These are phyloP conservation scores for Gonatopus flavifemur DNA, from an alignment of 1,140 invertebrate genomes.

Conservation along the genomic window DNA sequence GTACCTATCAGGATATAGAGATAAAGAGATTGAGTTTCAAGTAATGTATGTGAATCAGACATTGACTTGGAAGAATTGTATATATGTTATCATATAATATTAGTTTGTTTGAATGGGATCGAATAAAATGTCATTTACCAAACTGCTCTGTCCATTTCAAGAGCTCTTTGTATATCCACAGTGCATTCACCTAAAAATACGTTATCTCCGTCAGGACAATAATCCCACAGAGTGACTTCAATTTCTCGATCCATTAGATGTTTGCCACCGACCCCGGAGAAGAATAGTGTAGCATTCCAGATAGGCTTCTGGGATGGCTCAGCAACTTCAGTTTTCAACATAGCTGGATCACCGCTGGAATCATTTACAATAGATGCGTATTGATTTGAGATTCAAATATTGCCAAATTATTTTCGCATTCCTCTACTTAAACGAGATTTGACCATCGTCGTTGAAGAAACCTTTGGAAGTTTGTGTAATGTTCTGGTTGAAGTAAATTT, in stretches of 20 bases:
- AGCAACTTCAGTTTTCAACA: slow-evolving; percentile 77
- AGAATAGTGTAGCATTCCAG: slow-evolving; percentile 87
- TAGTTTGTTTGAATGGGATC: too few relatives aligned
- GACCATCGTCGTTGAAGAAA: too few relatives aligned
- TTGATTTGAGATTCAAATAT: too few relatives aligned
- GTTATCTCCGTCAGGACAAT: slow-evolving; percentile 76
- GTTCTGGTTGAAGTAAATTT: too few relatives aligned
- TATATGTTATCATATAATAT: too few relatives aligned
- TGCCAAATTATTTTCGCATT: too few relatives aligned
- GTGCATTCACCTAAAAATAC: slow-evolving; percentile 82
- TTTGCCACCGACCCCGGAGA: slow-evolving; percentile 75
- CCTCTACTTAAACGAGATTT: too few relatives aligned
- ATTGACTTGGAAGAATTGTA: too few relatives aligned
- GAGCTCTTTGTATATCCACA: slow-evolving; percentile 78
- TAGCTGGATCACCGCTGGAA: slow-evolving; percentile 68
- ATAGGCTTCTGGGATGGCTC: slow-evolving; percentile 82
- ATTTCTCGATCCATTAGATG: slow-evolving; percentile 76
- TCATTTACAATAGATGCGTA: background rate
- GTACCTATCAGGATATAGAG: too few relatives aligned
- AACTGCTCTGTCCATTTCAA: slow-evolving; percentile 80
- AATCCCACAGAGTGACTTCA: slow-evolving; percentile 86
- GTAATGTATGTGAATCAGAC: too few relatives aligned
- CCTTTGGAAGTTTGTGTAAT: too few relatives aligned
- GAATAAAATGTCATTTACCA: slow-evolving; percentile 59
- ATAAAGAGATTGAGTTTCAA: too few relatives aligned